Percentiles rank a stretch among this genome's conserved stretches.
phyloP scores from a whole-genome alignment of 2,113 vertebrate species.

The Paraplagusia blochii region DNA sequence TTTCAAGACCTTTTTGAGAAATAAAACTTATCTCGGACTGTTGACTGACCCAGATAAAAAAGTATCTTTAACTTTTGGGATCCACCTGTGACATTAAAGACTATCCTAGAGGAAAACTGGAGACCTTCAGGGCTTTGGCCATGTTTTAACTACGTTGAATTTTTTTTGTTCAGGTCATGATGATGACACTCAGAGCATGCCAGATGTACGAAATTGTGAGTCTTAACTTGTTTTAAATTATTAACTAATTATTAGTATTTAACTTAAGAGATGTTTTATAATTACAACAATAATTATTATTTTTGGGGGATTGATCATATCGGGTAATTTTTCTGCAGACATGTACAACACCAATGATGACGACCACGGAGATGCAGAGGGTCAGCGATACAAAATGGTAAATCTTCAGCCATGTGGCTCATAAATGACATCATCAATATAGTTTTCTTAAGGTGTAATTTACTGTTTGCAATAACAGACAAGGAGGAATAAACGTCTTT shows the following conservation, averaged over 20 bases:
- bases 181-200: conserved; percentile 76
- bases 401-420: neutral
- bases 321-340: conserved; percentile 43
- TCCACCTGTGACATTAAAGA: no score
- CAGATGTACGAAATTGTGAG: conserved; percentile 74
- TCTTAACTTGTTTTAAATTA: neutral
- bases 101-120: no score
- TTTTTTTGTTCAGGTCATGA: conserved; percentile 59
- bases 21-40: no score
- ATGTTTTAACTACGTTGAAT: no score
- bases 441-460: neutral
- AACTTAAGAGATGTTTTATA: no score
- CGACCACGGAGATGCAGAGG: conserved; percentile 64
- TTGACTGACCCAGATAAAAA: no score
- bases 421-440: neutral
- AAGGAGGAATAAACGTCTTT: conserved; percentile 86
- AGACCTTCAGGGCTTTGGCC: no score
- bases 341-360: conserved; percentile 67
- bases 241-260: no score
- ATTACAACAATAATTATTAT: neutral
- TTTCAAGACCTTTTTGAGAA: no score
- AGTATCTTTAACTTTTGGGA: no score
- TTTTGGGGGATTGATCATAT: neutral
- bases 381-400: conserved; percentile 75
- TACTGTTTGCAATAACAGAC: conserved; percentile 53